Conservation (phyloP, 2,888 invertebrate genomes). For the Odontocolon sp. region DNA sequence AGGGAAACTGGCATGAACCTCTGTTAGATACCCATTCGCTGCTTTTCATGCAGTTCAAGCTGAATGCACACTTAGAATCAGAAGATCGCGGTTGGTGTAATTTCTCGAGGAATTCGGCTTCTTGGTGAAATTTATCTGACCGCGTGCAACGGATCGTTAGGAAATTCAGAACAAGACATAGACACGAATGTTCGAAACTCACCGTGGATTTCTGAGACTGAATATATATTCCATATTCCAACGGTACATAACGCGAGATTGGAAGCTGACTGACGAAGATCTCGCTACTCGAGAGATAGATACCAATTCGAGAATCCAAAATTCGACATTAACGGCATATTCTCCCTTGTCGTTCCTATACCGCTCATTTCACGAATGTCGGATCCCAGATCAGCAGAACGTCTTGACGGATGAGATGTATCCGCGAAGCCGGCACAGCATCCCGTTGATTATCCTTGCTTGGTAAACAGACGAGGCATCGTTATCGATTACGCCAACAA, state of each 20-base stretch:
- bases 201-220: background rate
- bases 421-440: constrained; percentile 66
- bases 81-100: constrained; percentile 4
- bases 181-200: constrained; percentile 37
- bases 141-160: background rate
- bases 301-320: constrained; percentile 32
- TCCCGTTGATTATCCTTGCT: constrained; percentile 75
- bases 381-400: constrained; percentile 57
- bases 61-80: background rate
- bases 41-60: too few species aligned
- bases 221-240: background rate
- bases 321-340: constrained; percentile 28
- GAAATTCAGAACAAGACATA: too few species aligned
- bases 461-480: constrained; percentile 75
- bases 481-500: constrained; percentile 78
- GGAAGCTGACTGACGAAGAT: constrained; percentile 25
- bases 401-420: constrained; percentile 65
- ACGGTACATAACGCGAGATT: background rate
- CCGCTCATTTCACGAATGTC: constrained; percentile 22
- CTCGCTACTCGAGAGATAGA: background rate
- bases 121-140: constrained; percentile 20
- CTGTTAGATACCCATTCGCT: too few species aligned
- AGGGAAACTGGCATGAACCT: too few species aligned
- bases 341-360: constrained; percentile 11
- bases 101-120: constrained; percentile 26